Evolutionary conservation across 1,140 invertebrate genomes (phyloP).

Genomic region (Pantala flavescens): DNA sequence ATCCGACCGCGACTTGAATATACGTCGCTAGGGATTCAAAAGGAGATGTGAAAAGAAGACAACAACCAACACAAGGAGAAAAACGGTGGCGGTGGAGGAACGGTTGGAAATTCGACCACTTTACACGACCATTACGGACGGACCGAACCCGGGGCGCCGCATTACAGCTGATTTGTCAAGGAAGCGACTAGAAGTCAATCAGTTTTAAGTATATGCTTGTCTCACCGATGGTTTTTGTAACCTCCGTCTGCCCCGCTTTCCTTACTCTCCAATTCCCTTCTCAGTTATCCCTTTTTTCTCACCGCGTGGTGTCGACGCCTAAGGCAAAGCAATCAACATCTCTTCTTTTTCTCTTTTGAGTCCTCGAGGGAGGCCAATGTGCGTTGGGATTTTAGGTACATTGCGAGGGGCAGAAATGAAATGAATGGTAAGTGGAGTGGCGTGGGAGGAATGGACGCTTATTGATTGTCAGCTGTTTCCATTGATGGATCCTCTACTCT

Average conservation of each 20-base stretch:
- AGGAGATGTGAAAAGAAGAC: too few species aligned
- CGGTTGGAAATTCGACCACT: background rate
- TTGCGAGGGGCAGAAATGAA: background rate
- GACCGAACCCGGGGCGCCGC: background rate
- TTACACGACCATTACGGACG: background rate
- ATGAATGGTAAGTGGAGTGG: background rate
- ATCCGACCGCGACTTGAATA: too few species aligned
- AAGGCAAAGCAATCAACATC: too few species aligned
- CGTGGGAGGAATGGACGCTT: background rate
- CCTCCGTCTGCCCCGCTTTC: background rate
- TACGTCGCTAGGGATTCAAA: too few species aligned
- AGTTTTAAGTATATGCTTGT: slow-evolving; percentile 8
- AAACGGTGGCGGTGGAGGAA: background rate
- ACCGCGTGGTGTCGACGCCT: background rate
- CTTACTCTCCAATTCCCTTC: too few species aligned
- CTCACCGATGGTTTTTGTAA: background rate
- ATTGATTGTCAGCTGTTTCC: background rate
- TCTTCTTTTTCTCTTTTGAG: too few species aligned
- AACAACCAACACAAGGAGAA: background rate
- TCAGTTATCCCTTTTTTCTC: background rate
- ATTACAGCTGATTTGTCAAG: slow-evolving; percentile 9
- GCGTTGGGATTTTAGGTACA: background rate
- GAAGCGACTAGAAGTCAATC: background rate
- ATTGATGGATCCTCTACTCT: background rate
- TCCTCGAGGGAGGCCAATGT: background rate